Evolutionary conservation across 1,140 invertebrate species (phyloP).

Genomic region (Conus betulinus): DNA sequence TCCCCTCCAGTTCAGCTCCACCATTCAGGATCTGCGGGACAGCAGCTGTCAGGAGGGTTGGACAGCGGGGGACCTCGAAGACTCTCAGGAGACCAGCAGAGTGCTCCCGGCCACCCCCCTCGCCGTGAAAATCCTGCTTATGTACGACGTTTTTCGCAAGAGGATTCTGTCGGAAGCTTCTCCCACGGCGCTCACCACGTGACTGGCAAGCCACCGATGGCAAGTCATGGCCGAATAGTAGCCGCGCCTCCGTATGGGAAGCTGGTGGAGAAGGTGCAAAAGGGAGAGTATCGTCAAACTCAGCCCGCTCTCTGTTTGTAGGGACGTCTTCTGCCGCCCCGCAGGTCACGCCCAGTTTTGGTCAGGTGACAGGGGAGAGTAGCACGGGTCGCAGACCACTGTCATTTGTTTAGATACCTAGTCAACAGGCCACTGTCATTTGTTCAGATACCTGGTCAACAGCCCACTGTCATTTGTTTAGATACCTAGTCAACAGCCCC

Average conservation of each 20-base stretch:
- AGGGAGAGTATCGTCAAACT: conserved; percentile 21
- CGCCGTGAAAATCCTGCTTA: background rate
- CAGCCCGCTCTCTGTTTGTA: conserved; percentile 26
- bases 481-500: background rate
- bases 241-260: conserved; percentile 30
- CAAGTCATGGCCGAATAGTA: background rate
- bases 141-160: conserved; percentile 17
- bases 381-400: conserved; percentile 22
- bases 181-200: background rate
- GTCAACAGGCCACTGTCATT: no score
- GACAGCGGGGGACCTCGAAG: background rate
- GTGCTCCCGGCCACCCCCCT: background rate
- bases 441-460: background rate
- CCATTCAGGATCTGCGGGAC: conserved; percentile 10
- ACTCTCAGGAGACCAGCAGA: background rate
- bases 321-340: background rate
- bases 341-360: conserved; percentile 29
- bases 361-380: conserved; percentile 4
- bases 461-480: background rate
- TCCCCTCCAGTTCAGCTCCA: background rate
- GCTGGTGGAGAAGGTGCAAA: conserved; percentile 35
- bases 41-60: background rate
- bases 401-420: background rate
- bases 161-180: background rate
- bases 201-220: conserved; percentile 35